Evolutionary conservation across 2,888 invertebrate species (phyloP), one percentile per base, ranked within the genome.

Genomic region (Pharmacophagus antenor): DNA sequence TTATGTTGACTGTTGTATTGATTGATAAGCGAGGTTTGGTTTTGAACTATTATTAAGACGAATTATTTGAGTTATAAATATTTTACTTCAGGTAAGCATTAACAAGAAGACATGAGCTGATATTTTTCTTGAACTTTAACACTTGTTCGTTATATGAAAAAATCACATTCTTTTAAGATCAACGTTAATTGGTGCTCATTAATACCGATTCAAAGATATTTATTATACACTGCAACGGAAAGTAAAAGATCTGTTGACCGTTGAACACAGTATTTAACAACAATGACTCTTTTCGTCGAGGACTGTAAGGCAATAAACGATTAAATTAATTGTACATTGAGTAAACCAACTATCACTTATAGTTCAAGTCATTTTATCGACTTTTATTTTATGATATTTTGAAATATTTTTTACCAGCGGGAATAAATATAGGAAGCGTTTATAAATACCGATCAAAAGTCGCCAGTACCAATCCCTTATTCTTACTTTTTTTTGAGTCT

Each of bases 121-220:
- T 44, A 17, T 54, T 58, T 31, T 46, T 18, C 22, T 23, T 20
- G 52, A 44, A 41, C 20, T 52, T 53, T 53, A 47, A 27, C 42
- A 44, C 27, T 42, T 31, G 12, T 18, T 37, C 37, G 2, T 37
- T 37, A n/a, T n/a, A 15, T 7, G 15, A 6, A 37, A n/a, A 31
- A 20, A 31, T 59, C n/a, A 10, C 22, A 54, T 59, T 31, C 48
- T 44, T 51, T 51, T 48, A 51, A 51, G 37, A 51, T 56, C 50
- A 51, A 21, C 44, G 17, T 47, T 55, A 51, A 59, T 60, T 50
- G 50, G 51, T 56, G 31, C 47, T 50, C 46, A 60, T 60, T 60
- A 56, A 46, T 22, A 44, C 54, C 37, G n/a, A 17, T 46, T 46
- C 2, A 20, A 51, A 56, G 46, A 46, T 37, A 58, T 58, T 53